Evolutionary conservation across 2,113 vertebrate genomes (phyloP), one percentile per base, ranked within the genome.

Genomic region (Forbesichthys papilliferus): DNA sequence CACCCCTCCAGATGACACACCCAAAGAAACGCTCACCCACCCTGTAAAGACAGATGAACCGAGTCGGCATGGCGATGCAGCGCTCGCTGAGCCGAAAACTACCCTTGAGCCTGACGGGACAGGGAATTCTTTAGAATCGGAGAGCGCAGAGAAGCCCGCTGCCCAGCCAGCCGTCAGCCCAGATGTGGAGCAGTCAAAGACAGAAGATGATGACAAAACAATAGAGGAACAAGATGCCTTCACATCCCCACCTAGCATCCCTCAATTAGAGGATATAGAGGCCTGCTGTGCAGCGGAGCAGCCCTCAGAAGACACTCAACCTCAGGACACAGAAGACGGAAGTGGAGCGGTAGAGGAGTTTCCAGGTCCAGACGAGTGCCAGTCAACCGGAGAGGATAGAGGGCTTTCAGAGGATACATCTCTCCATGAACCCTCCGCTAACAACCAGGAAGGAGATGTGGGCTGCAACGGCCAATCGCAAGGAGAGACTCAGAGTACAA

Each of bases 1-100:
- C 52, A 72, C 51, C 57, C 60, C 58, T n/a, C 46, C 27, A 48
- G 71, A 77, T 20, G 76, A 80, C 67, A 75, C n/a, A 53, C n/a
- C 48, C 16, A 46, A 16, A 65, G 66, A 80, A 59, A 64, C 5
- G 16, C 62, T 70, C 65, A 36, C 4, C 11, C 47, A 61, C 3
- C 68, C 11, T 47, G 67, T 79, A 68, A 12, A 13, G 6, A 18
- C 59, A 36, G 68, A 67, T 27, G 48, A 27, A 9, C 36, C 5
- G 12, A 10, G 48, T 61, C 20, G 77, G 63, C 16, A 68, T 55
- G 62, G 73, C 57, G 20, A 12, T 27, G 27, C 52, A 55, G 42
- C 73, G n/a, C 34, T 11, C n/a, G 64, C 46, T 11, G 36, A 9
- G 5, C 11, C 14, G 33, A 68, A 55, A 12, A 55, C 65, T 63